phyloP scores from a whole-genome alignment of 1,140 invertebrate species.

The Ladona fulva region DNA sequence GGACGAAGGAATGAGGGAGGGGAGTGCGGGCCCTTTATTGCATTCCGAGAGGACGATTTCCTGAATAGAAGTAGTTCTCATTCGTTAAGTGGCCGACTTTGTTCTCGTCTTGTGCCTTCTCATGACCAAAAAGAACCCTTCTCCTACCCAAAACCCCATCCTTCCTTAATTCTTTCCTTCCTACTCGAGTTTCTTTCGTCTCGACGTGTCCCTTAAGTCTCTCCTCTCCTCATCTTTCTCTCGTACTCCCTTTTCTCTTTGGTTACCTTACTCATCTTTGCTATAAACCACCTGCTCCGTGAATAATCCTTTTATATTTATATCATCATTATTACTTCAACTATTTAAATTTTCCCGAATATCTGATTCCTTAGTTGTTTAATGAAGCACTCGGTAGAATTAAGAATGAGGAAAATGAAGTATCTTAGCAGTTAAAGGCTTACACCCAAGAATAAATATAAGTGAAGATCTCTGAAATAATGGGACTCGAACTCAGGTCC shows the following conservation, averaged over 20 bases:
- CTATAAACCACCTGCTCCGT: no score
- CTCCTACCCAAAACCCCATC: background rate
- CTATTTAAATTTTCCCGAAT: no score
- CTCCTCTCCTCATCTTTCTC: background rate
- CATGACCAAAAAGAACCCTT: background rate
- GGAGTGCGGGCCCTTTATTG: background rate
- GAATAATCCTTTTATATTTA: no score
- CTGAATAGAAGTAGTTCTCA: background rate
- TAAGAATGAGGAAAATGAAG: no score
- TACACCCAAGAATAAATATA: no score
- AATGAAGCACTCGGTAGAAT: no score
- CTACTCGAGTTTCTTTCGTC: background rate
- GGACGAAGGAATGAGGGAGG: background rate
- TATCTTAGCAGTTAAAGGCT: no score
- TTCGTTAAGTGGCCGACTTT: background rate
- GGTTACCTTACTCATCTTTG: no score
- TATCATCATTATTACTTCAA: no score
- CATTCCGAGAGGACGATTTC: background rate
- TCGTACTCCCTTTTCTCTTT: background rate
- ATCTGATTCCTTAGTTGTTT: no score
- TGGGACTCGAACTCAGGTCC: no score
- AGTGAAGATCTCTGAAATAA: no score
- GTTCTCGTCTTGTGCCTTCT: background rate
- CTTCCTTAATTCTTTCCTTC: constrained; percentile 6
- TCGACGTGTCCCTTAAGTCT: background rate